Evolutionary conservation across 2,888 invertebrate genomes (phyloP).

Genomic region (Caenorhabditis drosophilae): DNA sequence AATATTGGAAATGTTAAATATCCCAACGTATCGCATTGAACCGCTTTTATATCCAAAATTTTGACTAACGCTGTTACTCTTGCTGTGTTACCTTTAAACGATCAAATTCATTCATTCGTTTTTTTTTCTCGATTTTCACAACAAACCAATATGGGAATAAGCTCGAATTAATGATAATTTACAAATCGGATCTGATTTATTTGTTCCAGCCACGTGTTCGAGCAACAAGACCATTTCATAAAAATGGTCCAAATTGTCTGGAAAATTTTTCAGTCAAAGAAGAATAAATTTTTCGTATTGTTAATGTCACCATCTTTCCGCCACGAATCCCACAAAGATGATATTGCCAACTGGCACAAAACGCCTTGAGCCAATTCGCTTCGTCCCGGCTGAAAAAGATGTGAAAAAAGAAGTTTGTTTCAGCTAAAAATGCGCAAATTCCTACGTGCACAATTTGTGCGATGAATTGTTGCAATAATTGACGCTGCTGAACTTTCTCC

Average conservation of each 20-base stretch:
- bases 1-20: slow-evolving; percentile 52
- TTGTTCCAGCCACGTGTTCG: slow-evolving; percentile 74
- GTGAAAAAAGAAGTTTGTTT: too few species aligned
- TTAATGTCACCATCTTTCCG: slow-evolving; percentile 24
- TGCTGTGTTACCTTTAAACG: slow-evolving; percentile 15
- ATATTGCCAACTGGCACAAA: slow-evolving; percentile 13
- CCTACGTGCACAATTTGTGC: slow-evolving; percentile 31
- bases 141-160: slow-evolving; percentile 36
- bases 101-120: background rate
- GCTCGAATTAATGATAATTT: slow-evolving; percentile 36
- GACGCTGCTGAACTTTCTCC: slow-evolving; percentile 5
- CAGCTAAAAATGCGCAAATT: background rate
- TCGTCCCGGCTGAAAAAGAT: slow-evolving; percentile 17
- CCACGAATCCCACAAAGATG: slow-evolving; percentile 28
- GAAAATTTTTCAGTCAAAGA: slow-evolving; percentile 15
- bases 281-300: background rate
- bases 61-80: slow-evolving; percentile 31
- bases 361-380: slow-evolving; percentile 25
- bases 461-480: slow-evolving; percentile 29
- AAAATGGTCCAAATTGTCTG: slow-evolving; percentile 68
- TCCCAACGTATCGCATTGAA: slow-evolving; percentile 60
- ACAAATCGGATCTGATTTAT: slow-evolving; percentile 32
- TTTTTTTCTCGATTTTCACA: background rate
- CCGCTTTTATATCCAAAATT: slow-evolving; percentile 57
- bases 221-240: slow-evolving; percentile 75